Evolutionary conservation across 2,797 vertebrate species (phyloP), one percentile per base, ranked within the genome.

Genomic region (Agapornis canus): DNA sequence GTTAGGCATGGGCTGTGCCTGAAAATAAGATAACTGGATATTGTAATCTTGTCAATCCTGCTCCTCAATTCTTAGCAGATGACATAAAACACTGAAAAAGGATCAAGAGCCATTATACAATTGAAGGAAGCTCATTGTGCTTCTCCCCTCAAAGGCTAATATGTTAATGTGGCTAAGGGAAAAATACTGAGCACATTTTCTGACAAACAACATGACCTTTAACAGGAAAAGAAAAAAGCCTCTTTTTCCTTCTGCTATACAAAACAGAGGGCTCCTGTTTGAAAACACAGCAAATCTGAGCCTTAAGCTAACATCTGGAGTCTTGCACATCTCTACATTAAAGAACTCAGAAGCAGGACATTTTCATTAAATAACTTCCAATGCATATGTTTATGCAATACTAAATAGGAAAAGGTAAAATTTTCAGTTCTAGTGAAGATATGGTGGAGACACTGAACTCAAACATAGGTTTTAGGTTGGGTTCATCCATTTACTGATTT

Each of bases 191-290:
- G 43, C 27, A 78, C 27, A 49, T 88, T 94, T 86, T 86, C 57
- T 85, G 66, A 75, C 94, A 92, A 94, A 86, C 40, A 95, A 64
- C 40, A 42, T 93, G 84, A 95, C 73, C 52, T 95, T 96, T 95
- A 70, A 82, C 26, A 92, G n/a, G 11, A 93, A 72, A 79, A 77
- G 85, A 85, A 79, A 77, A 86, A 85, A 51, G 2, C 49, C 21
- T 51, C 37, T 9, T 72, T 92, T 86, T 61, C 32, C 23, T 88
- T 90, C 73, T 89, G 51, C 43, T 92, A 8, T n/a, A 59, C 31
- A 72, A 72, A 88, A 52, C 31, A 65, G 54, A 92, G 59, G 45
- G 26, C 11, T 86, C 54, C n/a, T 92, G 32, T 49, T 94, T 84
- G 49, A 88, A 95, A 94, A 48, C 61, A 56, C 48, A 80, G 42